Base-by-base conservation (phyloP, 1,140 invertebrate species). In the Cylas formicarius region DNA sequence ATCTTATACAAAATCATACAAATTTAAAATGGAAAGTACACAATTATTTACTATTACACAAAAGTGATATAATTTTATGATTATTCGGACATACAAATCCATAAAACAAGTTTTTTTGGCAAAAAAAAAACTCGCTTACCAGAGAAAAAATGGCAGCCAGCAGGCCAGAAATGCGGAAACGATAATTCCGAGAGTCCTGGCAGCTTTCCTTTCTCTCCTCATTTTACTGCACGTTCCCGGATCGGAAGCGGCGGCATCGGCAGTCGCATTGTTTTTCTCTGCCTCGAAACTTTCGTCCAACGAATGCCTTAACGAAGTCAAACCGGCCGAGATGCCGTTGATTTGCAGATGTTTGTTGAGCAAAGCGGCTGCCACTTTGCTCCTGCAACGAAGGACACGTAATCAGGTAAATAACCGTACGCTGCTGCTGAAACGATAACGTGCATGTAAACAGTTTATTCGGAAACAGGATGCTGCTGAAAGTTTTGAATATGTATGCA, bases 91-190 rank as follows among this genome's bases (percentile, higher is more conserved):
- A n/a, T n/a, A n/a, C n/a, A n/a, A n/a, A n/a, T n/a, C n/a, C n/a
- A n/a, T n/a, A n/a, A n/a, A n/a, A n/a, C n/a, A n/a, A n/a, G n/a
- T n/a, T n/a, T n/a, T n/a, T n/a, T n/a, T n/a, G n/a, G n/a, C n/a
- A n/a, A n/a, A n/a, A n/a, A n/a, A n/a, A n/a, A n/a, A n/a, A n/a
- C n/a, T n/a, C 14, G 55, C 61, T 73, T 70, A 86, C 89, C 85
- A 89, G 43, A 90, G 71, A 66, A 97, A 97, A 71, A 97, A 97
- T 1, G 92, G 92, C 36, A 94, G 73, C 89, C 91, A 95, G 67
- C 90, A 95, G 4, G 89, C 77, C 32, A 95, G 71, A 67, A 95
- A 94, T 2, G 86, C 89, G 14, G 88, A 89, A 82, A 95, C 93
- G 59, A 96, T 93, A 62, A 95, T 93, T 24, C 91, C 92, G 13